Evolutionary conservation across 2,888 invertebrate species (phyloP), one percentile per base, ranked within the genome.

Genomic region (Lamellibrachia satsuma): DNA sequence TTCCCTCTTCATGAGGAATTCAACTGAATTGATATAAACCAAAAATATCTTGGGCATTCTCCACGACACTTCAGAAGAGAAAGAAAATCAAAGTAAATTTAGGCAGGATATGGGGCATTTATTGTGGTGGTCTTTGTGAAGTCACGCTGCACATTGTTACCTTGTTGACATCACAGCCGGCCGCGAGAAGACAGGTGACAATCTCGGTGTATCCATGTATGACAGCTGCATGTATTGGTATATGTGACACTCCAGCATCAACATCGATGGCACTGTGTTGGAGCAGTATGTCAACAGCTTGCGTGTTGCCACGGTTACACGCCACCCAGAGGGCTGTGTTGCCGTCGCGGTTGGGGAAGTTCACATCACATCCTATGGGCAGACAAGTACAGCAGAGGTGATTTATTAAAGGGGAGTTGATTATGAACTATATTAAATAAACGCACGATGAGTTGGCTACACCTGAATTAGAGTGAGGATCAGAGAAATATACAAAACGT

Each of bases 151-250:
- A 2, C 11, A 55, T 51, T 93, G 93, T 52, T 93, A 96, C 96
- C 95, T 95, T 95, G 93, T 96, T 95, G 90, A 96, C 95, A 93
- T 96, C 94, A 93, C 95, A 95, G 8, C 95, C 96, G n/a, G 95
- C 94, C 51, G 95, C 94, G 2, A 96, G 94, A 52, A 96, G 94
- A 92, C 94, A 91, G 90, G 95, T 94, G 22, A 95, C 95, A 22
- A 95, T 94, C 91, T 94, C 93, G 7, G 94, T 93, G 92, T 95
- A 94, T 51, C 95, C 95, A 22, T 95, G 94, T 1, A 93, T 93
- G 4, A 95, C 95, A 9, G 96, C 96, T 11, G 95, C 95, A 94
- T 95, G 95, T 51, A 96, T 94, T 0, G 96, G 94, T 92, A 95
- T 60, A 15, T 94, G 94, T 3, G 94, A 93, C 8, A 93, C 91